Evolutionary conservation across 2,113 vertebrate genomes (phyloP).

Genomic region (Euleptes europaea): DNA sequence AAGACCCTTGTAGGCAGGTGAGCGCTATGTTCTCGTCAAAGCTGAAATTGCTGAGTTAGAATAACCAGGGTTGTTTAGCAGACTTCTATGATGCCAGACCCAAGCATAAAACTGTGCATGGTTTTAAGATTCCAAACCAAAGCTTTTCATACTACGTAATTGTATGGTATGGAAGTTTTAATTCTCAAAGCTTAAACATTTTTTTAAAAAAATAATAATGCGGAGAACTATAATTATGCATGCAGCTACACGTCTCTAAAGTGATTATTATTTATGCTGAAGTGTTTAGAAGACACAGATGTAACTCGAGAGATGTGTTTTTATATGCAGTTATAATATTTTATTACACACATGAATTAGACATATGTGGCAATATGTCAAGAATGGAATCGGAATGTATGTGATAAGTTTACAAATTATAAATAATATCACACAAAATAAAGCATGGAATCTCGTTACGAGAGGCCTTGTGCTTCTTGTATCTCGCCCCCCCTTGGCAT

Average conservation of each 20-base stretch:
- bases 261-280: conserved; percentile 38
- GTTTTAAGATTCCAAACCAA: background rate
- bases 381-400: conserved; percentile 74
- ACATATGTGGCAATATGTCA: conserved; percentile 69
- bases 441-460: conserved; percentile 60
- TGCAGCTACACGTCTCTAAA: conserved; percentile 28
- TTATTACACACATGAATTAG: conserved; percentile 67
- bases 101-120: background rate
- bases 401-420: conserved; percentile 73
- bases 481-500: conserved; percentile 54
- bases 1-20: background rate
- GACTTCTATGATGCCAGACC: background rate
- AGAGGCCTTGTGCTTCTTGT: conserved; percentile 57
- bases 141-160: background rate
- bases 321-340: conserved; percentile 50
- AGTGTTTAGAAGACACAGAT: conserved; percentile 48
- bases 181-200: conserved; percentile 2
- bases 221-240: conserved; percentile 33
- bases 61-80: background rate
- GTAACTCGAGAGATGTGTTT: conserved; percentile 46
- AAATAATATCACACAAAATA: conserved; percentile 68
- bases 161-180: background rate
- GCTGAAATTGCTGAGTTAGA: background rate
- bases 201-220: conserved; percentile 23
- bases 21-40: background rate